These are phyloP conservation scores for Mirza zaza DNA, from an alignment of 2,113 vertebrate genomes.

Conservation along the genomic window DNA sequence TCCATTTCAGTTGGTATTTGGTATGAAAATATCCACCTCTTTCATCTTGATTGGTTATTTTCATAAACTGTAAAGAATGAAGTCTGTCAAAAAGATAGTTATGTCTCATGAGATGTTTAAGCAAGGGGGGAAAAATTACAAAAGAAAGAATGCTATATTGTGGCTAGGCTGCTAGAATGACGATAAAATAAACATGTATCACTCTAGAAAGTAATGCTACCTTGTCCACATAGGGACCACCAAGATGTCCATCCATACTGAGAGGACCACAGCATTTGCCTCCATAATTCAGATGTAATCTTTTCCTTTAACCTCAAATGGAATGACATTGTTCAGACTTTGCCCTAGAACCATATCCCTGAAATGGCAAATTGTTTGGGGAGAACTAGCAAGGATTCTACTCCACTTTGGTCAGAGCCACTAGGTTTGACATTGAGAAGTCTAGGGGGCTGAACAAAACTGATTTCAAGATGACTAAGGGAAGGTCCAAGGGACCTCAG, in stretches of 20 bases:
- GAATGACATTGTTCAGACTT: background rate
- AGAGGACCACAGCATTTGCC: background rate
- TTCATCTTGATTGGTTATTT: background rate
- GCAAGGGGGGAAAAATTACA: background rate
- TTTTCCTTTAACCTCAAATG: background rate
- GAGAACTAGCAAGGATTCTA: background rate
- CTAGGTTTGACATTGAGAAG: background rate
- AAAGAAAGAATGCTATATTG: conserved; percentile 37
- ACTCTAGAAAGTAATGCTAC: background rate
- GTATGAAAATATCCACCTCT: background rate
- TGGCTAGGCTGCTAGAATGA: background rate
- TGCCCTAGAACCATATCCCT: background rate
- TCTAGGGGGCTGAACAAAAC: background rate
- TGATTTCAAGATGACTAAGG: background rate
- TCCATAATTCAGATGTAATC: background rate
- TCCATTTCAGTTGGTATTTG: background rate
- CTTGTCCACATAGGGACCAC: background rate
- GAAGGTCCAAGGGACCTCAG: background rate
- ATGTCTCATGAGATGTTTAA: background rate
- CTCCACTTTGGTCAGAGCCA: background rate
- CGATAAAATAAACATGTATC: background rate
- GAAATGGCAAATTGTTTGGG: background rate
- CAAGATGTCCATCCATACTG: background rate
- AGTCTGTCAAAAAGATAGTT: background rate
- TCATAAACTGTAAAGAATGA: background rate